Evolutionary conservation across 2,888 invertebrate species (phyloP), one percentile per base, ranked within the genome.

Genomic region (Drosophila koepferae): DNA sequence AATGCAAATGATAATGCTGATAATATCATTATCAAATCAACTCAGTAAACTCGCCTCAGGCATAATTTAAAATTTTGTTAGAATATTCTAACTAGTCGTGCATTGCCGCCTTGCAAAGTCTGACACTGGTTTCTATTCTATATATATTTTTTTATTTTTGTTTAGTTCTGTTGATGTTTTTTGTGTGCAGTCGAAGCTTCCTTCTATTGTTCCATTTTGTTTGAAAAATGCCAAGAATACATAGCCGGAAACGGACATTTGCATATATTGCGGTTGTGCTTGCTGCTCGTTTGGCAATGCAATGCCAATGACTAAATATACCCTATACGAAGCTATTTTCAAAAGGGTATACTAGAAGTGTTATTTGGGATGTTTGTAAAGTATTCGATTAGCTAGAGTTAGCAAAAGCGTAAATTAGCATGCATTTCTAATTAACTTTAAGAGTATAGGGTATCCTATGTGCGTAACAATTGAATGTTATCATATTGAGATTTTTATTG

Each of bases 161-260:
- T n/a, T n/a, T 38, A 38, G 54, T 62, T 48, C 31, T 58, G 36
- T 36, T 63, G 43, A 56, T 69, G 55, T 55, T 56, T 56, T 48
- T 63, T 46, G 53, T 44, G 20, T 34, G n/a, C 63, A 66, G 59
- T 55, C 66, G 53, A 43, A 62, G 72, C 49, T 60, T 69, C 82
- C 49, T 60, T 69, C 82, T 71, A 72, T 79, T 81, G 77, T 76
- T 76, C 67, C 76, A 54, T 71, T 81, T 79, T 72, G 74, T 72
- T 72, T 74, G 70, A 74, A 63, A 80, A 78, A 72, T 77, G 66
- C 63, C 62, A 77, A 68, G 66, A 82, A 77, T 77, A 72, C 74
- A 74, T 59, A 63, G 74, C 72, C 77, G 83, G 82, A 83, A 80
- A 78, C 78, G 69, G 78, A 72, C 70, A 83, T 83, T 83, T 83